Evolutionary conservation across 2,113 vertebrate species (phyloP).

Genomic region (Phrynocephalus versicolor): DNA sequence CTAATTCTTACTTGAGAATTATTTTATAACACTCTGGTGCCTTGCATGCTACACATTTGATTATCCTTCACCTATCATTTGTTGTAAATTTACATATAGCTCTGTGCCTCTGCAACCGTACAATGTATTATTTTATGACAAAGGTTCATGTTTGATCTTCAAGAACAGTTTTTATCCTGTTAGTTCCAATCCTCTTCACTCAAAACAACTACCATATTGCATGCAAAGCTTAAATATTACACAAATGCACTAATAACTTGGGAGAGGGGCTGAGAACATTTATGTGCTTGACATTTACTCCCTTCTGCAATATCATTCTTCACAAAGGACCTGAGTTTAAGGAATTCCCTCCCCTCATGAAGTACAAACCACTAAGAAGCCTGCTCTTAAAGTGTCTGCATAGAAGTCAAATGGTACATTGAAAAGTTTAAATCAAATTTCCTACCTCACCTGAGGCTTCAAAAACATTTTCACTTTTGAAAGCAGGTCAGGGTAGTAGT

Average conservation of each 20-base stretch:
- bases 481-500: too few relatives aligned
- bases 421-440: neutral
- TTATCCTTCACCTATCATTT: too few relatives aligned
- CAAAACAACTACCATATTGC: neutral
- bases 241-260: neutral
- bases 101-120: too few relatives aligned
- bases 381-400: neutral
- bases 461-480: neutral
- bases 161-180: neutral
- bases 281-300: neutral
- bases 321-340: neutral
- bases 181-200: neutral
- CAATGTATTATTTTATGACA: too few relatives aligned
- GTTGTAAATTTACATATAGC: too few relatives aligned
- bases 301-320: neutral
- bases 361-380: neutral
- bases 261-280: neutral
- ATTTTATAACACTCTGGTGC: too few relatives aligned
- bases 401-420: neutral
- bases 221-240: neutral
- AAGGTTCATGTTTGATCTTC: neutral
- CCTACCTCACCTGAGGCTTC: neutral
- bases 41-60: too few relatives aligned
- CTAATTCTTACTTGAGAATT: too few relatives aligned
- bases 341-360: neutral